Conservation (phyloP, 2,888 invertebrate species). For the Sturmia bella region DNA sequence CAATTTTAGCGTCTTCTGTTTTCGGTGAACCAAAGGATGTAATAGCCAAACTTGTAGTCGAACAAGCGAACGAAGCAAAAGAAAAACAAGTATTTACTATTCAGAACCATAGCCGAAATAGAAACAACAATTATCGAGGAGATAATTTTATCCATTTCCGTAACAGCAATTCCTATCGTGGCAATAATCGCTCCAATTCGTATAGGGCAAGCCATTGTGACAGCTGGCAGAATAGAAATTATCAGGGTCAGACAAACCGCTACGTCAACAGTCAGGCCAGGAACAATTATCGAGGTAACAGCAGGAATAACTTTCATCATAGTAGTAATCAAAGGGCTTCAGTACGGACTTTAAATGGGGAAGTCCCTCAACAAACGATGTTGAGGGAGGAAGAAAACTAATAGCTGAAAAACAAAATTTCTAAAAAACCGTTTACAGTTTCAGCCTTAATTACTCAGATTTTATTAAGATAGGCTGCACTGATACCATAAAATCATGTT, state of each 20-base stretch:
- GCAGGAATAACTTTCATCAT: not conserved
- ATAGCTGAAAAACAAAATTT: not conserved
- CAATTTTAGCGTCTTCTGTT: constrained; percentile 3
- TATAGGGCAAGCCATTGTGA: not conserved
- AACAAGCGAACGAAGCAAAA: constrained; percentile 13
- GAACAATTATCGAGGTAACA: not conserved
- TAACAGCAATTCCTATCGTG: not conserved
- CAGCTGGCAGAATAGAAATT: not conserved
- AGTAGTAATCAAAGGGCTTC: not conserved
- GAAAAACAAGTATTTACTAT: constrained; percentile 12
- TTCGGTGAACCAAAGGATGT: constrained; percentile 15
- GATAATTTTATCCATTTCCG: not conserved
- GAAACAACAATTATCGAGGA: not conserved
- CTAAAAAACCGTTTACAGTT: not conserved
- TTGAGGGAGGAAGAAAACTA: not conserved
- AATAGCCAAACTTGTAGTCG: constrained; percentile 8
- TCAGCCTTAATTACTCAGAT: not conserved
- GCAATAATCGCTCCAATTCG: not conserved
- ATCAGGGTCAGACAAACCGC: not conserved
- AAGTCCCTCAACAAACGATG: not conserved
- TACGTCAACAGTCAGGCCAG: not conserved
- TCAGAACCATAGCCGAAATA: not conserved
- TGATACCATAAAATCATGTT: not conserved
- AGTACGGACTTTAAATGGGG: not conserved
- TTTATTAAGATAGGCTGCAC: not conserved